Evolutionary conservation across 2,797 vertebrate species (phyloP), one percentile per base, ranked within the genome.

Genomic region (Microctenopoma stevenorrisi): DNA sequence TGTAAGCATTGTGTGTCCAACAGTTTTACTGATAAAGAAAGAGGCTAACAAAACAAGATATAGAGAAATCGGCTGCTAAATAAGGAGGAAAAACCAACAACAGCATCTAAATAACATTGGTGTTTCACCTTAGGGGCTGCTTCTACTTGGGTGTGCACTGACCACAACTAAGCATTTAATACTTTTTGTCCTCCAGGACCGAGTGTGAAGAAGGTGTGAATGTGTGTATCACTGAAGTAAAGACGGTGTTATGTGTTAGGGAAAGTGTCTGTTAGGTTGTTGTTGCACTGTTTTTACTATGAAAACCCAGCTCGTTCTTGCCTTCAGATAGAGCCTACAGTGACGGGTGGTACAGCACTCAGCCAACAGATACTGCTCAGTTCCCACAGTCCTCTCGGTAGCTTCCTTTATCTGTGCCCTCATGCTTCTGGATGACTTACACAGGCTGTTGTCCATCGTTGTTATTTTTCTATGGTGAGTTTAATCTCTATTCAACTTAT

Each of bases 31-130:
- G 56, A 63, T 59, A 25, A 28, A 64, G 2, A 33, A 5, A 49
- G 22, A 55, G 11, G 46, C 48, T 8, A 57, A 62, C 55, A 63
- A 40, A 67, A 66, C 30, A 47, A 77, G 38, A n/a, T 44, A 37
- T 40, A 11, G 53, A 40, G 59, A 40, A 37, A 56, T 28, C 44
- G 11, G 18, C 42, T 7, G 54, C 43, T 46, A 15, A 33, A 67
- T 4, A 8, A 35, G 40, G 62, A 51, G 18, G 38, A 13, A 47
- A 26, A 33, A 46, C 4, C 2, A 12, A 30, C 14, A 10, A 25
- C 10, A 28, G 18, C 52, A 30, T 49, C 26, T 40, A n/a, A 33
- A 38, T 26, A 43, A 58, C n/a, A 37, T 33, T 4, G 16, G 22
- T 26, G 43, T 42, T 73, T 53, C 47, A 30, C 18, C 37, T 7